Conservation (phyloP, 2,113 vertebrate species). For the Porphyrio hochstetteri region DNA sequence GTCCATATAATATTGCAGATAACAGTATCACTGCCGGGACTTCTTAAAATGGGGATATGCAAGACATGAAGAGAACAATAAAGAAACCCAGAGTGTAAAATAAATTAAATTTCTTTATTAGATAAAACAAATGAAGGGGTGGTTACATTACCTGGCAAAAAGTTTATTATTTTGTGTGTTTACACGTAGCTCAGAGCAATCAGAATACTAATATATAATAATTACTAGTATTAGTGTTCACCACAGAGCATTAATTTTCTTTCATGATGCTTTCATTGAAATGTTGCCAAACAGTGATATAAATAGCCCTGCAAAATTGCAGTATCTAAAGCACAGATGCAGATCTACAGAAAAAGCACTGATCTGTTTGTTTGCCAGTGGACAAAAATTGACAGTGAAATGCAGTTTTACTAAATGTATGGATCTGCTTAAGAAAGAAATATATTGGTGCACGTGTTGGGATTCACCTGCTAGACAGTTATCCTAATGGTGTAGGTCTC, state of each 20-base stretch:
- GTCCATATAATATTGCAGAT: not conserved
- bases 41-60: not conserved
- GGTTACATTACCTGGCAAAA: not conserved
- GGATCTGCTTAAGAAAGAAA: not conserved
- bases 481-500: not conserved
- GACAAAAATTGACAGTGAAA: not conserved
- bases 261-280: not conserved
- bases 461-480: not conserved
- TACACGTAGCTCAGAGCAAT: not conserved
- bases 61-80: not conserved
- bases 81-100: not conserved
- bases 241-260: not conserved
- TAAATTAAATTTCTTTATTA: not conserved
- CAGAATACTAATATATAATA: not conserved
- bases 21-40: not conserved
- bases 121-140: not conserved
- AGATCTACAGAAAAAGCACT: not conserved
- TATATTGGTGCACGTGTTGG: not conserved
- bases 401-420: not conserved
- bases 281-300: not conserved
- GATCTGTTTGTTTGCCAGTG: not conserved
- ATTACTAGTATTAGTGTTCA: not conserved
- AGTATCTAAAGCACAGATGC: not conserved
- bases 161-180: not conserved
- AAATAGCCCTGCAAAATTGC: not conserved